Evolutionary conservation across 1,140 invertebrate genomes (phyloP), one percentile per base, ranked within the genome.

Genomic region (Patella vulgata): DNA sequence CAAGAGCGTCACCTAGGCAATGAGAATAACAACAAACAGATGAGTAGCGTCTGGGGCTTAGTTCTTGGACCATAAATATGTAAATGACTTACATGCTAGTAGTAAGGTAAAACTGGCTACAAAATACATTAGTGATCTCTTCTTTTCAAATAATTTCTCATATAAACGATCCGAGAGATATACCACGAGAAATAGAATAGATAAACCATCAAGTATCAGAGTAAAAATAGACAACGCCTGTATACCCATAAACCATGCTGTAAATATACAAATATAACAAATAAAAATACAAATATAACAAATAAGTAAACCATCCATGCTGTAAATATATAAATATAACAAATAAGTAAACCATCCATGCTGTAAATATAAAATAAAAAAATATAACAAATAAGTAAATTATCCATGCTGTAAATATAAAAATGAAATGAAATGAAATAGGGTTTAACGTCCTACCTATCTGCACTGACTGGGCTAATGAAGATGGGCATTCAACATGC

Each of bases 211-310:
- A 54, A 64, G 70, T 14, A 78, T 25, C 46, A 80, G 25, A 0
- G 70, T 74, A 44, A 80, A 71, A 80, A 5, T 92, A 93, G 33
- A 94, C 91, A 96, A 93, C 14, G 91, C 89, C 82, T 98, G 96
- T 0, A 97, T 93, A 25, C 90, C 87, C 88, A 96, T 93, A 36
- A 98, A 86, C 96, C 96, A 99, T 19, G 90, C 93, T 95, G 87
- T 55, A 90, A 90, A 70, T 81, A 59, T 82, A 80, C 78, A 71
- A 72, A 76, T 74, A 52, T 21, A 46, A 27, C 19, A 9, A 21
- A 1, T 30, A 25, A 17, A 52, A 17, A 44, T 23, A 17, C 23
- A 19, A 51, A 51, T 39, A 12, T n/a, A 40, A 56, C 12, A 43
- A 40, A 25, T 8, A n/a, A n/a, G n/a, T n/a, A n/a, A n/a, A n/a